A percentile compares a stretch with the other conserved stretches of the same genome.
Evolutionary conservation across 2,888 invertebrate species (phyloP).

Genomic region (Theodoxus fluviatilis): DNA sequence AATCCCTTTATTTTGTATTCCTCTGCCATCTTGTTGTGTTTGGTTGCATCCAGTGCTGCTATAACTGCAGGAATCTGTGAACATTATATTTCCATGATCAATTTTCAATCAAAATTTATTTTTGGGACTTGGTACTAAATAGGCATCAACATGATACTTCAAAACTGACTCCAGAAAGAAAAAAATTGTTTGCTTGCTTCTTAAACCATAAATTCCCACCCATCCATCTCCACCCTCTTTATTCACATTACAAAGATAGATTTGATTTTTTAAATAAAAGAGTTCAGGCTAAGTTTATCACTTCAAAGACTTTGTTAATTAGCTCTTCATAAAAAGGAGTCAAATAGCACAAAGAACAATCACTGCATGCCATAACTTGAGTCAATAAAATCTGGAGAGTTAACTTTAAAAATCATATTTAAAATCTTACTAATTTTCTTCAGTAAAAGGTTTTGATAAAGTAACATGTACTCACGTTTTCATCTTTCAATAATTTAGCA

Average conservation of each 20-base stretch:
- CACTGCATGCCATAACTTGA: conserved; percentile 2
- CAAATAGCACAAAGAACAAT: not conserved
- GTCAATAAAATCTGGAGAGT: not conserved
- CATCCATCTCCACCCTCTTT: too few relatives aligned
- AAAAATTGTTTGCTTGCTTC: too few relatives aligned
- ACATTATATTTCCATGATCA: not conserved
- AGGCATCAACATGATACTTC: too few relatives aligned
- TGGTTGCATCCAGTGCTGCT: conserved; percentile 86
- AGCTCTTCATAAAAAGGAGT: conserved; percentile 61
- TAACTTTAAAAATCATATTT: not conserved
- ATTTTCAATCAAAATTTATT: not conserved
- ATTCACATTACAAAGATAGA: too few relatives aligned
- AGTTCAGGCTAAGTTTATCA: too few relatives aligned
- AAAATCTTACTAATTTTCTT: not conserved
- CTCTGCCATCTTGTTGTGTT: conserved; percentile 75
- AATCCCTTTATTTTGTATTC: conserved; percentile 69
- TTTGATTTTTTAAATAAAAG: too few relatives aligned
- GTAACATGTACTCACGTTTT: conserved; percentile 69
- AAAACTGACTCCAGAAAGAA: too few relatives aligned
- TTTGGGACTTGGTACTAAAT: too few relatives aligned
- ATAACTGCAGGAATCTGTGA: conserved; percentile 74
- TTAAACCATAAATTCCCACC: too few relatives aligned
- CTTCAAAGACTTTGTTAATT: too few relatives aligned
- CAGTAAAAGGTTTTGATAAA: not conserved
- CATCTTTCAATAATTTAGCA: conserved; percentile 75